Percentiles rank a stretch among this genome's conserved stretches.
phyloP scores from a whole-genome alignment of 2,888 invertebrate genomes.

The Yponomeuta cagnagella region DNA sequence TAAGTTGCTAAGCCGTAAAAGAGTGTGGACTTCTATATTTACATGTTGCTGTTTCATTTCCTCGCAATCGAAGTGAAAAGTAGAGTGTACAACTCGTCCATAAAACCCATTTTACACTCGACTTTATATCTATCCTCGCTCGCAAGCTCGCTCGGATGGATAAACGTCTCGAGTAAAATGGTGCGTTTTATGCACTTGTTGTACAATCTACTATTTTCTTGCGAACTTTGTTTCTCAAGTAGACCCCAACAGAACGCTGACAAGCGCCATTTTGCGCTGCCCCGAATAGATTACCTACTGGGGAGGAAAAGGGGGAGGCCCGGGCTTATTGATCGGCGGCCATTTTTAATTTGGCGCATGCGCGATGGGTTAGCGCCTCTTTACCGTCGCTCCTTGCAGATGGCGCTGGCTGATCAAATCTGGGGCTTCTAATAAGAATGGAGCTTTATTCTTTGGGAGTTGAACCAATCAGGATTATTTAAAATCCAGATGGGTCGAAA shows the following conservation, averaged over 20 bases:
- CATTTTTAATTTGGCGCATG: conserved; percentile 62
- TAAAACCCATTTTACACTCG: too few species aligned
- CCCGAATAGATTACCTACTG: conserved; percentile 10
- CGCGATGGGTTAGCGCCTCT: conserved; percentile 32
- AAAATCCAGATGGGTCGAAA: too few species aligned
- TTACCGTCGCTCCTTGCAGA: conserved; percentile 42
- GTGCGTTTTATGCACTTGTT: too few species aligned
- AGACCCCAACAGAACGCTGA: not conserved
- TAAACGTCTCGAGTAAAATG: too few species aligned
- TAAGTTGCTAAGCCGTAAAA: too few species aligned
- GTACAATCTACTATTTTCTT: too few species aligned
- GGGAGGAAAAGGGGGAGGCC: conserved; percentile 58
- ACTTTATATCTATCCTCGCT: too few species aligned
- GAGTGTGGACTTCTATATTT: too few species aligned
- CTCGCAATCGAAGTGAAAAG: too few species aligned
- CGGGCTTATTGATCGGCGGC: conserved; percentile 62
- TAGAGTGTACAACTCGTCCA: too few species aligned
- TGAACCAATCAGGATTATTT: not conserved
- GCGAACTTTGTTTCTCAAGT: not conserved
- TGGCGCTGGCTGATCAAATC: conserved; percentile 43
- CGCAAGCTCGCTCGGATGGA: too few species aligned
- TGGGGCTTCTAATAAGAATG: not conserved
- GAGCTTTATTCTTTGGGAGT: not conserved
- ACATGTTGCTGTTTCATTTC: too few species aligned
- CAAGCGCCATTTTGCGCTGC: not conserved